Evolutionary conservation across 2,797 vertebrate genomes (phyloP).

Genomic region (Chiloscyllium punctatum): DNA sequence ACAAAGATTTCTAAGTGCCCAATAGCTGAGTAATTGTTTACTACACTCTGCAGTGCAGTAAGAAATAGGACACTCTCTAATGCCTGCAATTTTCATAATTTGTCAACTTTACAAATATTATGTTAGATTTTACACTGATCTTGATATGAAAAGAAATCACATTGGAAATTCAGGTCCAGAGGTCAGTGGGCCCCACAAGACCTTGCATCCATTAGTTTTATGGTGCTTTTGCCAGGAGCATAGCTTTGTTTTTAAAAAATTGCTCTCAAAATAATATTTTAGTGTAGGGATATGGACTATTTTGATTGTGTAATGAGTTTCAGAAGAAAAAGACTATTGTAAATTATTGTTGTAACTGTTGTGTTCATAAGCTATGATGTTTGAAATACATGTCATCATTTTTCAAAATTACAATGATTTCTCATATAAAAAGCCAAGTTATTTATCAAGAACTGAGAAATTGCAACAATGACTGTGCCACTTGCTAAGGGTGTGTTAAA

Average conservation of each 20-base stretch:
- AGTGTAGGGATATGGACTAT: not conserved
- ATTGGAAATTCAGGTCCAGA: not conserved
- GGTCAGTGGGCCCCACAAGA: not conserved
- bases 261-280: not conserved
- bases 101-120: not conserved
- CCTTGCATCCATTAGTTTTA: not conserved
- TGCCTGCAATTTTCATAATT: not conserved
- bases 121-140: not conserved
- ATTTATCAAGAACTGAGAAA: not conserved
- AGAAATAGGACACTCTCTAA: not conserved
- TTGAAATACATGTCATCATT: not conserved
- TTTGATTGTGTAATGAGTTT: not conserved
- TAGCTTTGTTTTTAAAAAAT: not conserved
- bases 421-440: conserved; percentile 2
- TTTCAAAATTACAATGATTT: not conserved
- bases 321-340: not conserved
- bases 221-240: not conserved
- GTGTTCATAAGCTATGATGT: not conserved
- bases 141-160: not conserved
- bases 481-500: not conserved
- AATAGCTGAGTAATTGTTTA: not conserved
- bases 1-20: not conserved
- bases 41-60: not conserved
- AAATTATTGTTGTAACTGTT: not conserved
- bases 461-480: not conserved